Base-by-base conservation (phyloP, 2,888 invertebrate species). In the Mantis religiosa region DNA sequence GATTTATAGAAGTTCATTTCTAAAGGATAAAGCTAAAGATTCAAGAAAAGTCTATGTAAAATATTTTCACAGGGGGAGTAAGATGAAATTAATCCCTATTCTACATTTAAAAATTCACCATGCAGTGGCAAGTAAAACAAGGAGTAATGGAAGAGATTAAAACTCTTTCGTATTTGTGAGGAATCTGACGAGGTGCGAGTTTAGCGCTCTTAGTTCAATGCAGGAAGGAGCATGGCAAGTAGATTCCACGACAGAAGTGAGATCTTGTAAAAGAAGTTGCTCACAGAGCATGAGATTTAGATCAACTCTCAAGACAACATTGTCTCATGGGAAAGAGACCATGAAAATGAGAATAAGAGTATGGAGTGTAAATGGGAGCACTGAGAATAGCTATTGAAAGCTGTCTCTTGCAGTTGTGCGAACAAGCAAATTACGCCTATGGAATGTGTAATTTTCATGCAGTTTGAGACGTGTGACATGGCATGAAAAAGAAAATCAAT, bases 251-350 rank as follows among this genome's bases (percentile, higher is more conserved):
- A 20, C 6, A 25, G 54, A 25, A 71, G 25, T 71, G 54, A 25
- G 54, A 71, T 71, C 54, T 71, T 71, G 15, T 71, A 25, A 41
- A 71, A 20, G 54, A 71, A 71, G 54, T 71, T 71, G 54, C 54
- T 71, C 54, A 71, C 54, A 71, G 54, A 82, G 82, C 82, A 34
- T 87, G 87, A 87, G 87, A 87, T 87, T 34, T 87, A 87, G 87
- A 87, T 82, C 87, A 87, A 41, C 87, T 87, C 82, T 41, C 82
- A 82, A 87, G 87, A 82, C 82, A 54, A 34, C 82, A 87, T 82
- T 82, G 87, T 87, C 87, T 41, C 30, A n/a, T 34, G 87, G 41
- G 87, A 87, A 87, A 87, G 87, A 87, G 87, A 87, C 87, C 87
- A 87, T 87, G 87, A 87, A 71, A 71, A 71, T 12, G 54, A 71